Percentiles rank a stretch among this genome's conserved stretches.
phyloP scores from a whole-genome alignment of 2,113 vertebrate species.

The Heterochromis multidens region DNA sequence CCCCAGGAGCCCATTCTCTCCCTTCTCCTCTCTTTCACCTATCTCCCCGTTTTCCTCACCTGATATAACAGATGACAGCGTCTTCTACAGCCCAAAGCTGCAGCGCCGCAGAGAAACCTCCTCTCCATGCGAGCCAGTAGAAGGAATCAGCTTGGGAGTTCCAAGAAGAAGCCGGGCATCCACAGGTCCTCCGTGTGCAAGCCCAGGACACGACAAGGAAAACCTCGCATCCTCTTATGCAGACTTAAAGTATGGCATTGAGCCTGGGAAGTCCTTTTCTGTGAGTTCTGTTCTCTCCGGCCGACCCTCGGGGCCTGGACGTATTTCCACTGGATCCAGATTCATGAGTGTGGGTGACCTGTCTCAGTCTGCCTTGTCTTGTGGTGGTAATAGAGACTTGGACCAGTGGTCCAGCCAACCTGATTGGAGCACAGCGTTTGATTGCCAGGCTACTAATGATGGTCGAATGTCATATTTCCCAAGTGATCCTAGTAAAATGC shows the following conservation, averaged over 20 bases:
- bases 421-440: neutral
- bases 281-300: conserved; percentile 74
- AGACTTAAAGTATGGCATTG: conserved; percentile 76
- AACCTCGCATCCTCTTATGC: conserved; percentile 55
- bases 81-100: conserved; percentile 70
- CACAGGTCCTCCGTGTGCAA: conserved; percentile 34
- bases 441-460: neutral
- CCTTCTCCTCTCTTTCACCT: conserved; percentile 56
- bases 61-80: conserved; percentile 59
- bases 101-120: conserved; percentile 39
- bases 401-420: conserved; percentile 7
- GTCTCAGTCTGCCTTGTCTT: conserved; percentile 19
- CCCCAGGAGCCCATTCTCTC: conserved; percentile 61
- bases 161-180: conserved; percentile 43
- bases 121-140: conserved; percentile 44
- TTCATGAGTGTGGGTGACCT: conserved; percentile 69
- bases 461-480: neutral
- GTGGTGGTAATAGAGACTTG: neutral
- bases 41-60: conserved; percentile 40
- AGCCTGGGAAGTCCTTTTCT: conserved; percentile 67
- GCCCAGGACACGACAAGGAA: conserved; percentile 8
- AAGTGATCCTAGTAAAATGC: conserved; percentile 32
- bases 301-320: conserved; percentile 68
- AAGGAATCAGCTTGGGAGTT: conserved; percentile 23
- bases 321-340: conserved; percentile 72